Base-by-base conservation (phyloP, 2,888 invertebrate genomes). In the Leucophenga montana region DNA sequence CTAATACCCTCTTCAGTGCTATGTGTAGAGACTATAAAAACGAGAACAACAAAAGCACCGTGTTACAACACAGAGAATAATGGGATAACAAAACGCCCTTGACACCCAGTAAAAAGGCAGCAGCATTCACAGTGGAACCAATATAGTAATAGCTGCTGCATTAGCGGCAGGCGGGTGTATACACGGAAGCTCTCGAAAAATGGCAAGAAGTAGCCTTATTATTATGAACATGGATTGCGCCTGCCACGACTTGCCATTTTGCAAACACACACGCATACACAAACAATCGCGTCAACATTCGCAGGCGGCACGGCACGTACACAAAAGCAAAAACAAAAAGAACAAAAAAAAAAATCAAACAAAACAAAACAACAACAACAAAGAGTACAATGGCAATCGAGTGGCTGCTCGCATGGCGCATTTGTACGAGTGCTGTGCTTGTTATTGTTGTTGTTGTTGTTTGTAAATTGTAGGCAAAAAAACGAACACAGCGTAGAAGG, bases 71-170 rank as follows among this genome's bases (percentile, higher is more conserved):
- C 77, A 81, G 78, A 67, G 73, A 85, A 85, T 85, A 85, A 85
- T 85, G 84, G 85, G 79, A 86, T 85, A 86, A 85, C 84, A 85
- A 85, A 86, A 86, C 86, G 86, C 86, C 86, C 86, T 86, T 86
- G 86, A 86, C 86, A 86, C 86, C 86, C 86, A 85, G 83, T 83
- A 83, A 85, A 85, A 82, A 33, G 68, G 65, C 65, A 46, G 50
- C 14, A 62, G 31, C 27, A 27, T 27, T 27, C 4, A 27, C 48
- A 31, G 39, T 16, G 22, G 46, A 18, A 67, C 22, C 20, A 39
- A 39, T 8, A 39, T 39, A 3, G n/a, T 3, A 39, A 39, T 39
- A 8, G 5, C 8, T 39, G 8, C 39, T 5, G 11, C 39, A 39
- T 1, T 5, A 11, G 39, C 39, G 11, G 39, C 3, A 39, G 11